These are phyloP conservation scores for Laterallus jamaicensis DNA, from an alignment of 2,113 vertebrate species.

Conservation along the genomic window DNA sequence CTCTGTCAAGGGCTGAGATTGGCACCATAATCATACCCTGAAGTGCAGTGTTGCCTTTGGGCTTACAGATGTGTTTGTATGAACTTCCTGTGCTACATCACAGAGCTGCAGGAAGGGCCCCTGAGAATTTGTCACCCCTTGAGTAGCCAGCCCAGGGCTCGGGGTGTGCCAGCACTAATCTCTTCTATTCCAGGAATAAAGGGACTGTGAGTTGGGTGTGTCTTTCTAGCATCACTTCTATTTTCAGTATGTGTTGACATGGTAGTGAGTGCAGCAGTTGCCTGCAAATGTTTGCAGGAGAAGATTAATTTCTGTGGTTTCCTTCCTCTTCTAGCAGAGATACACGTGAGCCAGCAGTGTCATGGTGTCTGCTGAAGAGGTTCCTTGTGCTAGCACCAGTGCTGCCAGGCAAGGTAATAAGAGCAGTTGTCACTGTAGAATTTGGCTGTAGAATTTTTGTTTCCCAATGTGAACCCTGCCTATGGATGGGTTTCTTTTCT, in stretches of 20 bases:
- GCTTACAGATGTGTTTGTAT: accelerated
- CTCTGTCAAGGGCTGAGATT: background rate
- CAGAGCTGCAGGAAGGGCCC: background rate
- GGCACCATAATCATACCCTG: background rate
- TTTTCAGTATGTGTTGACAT: background rate
- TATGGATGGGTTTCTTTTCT: too few relatives aligned
- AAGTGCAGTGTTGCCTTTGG: accelerated
- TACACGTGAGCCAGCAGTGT: background rate
- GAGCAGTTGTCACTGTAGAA: background rate
- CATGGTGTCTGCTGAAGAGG: background rate
- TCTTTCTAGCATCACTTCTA: background rate
- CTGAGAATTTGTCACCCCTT: background rate
- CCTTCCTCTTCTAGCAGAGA: background rate
- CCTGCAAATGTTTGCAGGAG: background rate
- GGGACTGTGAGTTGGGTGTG: background rate
- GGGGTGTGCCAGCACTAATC: background rate
- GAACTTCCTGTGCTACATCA: background rate
- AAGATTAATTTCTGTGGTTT: background rate
- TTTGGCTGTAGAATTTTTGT: background rate
- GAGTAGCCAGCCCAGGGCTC: background rate
- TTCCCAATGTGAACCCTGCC: background rate
- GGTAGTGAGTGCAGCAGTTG: background rate
- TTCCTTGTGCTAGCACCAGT: background rate
- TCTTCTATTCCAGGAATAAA: background rate
- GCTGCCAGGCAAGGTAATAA: background rate